These are phyloP conservation scores for Torymus aiolomorphi DNA, from an alignment of 2,888 invertebrate genomes.

Conservation along the genomic window DNA sequence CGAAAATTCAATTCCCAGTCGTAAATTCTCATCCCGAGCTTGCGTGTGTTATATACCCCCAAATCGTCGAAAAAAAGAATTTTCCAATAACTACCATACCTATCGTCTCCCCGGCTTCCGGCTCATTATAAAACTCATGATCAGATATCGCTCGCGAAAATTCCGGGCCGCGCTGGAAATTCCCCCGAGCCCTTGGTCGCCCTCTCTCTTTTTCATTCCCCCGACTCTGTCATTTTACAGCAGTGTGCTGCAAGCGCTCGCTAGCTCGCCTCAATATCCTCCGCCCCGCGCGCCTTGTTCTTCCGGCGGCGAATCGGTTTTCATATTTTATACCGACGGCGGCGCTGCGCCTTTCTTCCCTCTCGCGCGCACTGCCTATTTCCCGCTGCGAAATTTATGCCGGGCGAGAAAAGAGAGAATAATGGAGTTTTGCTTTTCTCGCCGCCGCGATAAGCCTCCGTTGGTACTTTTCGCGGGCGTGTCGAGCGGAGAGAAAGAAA, in stretches of 20 bases:
- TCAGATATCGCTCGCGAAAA: background rate
- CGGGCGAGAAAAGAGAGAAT: slow-evolving; percentile 28
- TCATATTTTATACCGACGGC: slow-evolving; percentile 31
- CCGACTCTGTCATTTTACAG: slow-evolving; percentile 8
- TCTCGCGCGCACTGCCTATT: background rate
- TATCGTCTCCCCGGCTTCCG: no score
- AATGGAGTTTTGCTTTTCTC: slow-evolving; percentile 42
- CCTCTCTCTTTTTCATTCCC: slow-evolving; percentile 33
- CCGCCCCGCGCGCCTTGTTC: slow-evolving; percentile 25
- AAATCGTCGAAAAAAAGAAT: no score
- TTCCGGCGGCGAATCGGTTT: slow-evolving; percentile 41
- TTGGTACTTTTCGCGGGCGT: background rate
- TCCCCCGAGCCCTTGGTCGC: background rate
- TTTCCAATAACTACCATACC: no score
- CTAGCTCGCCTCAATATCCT: background rate
- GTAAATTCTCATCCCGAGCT: no score
- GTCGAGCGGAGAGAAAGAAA: background rate
- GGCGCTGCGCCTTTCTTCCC: background rate
- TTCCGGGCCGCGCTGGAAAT: background rate
- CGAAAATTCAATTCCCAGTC: no score
- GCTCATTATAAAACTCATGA: slow-evolving; percentile 24
- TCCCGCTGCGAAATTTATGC: slow-evolving; percentile 33
- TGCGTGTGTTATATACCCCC: no score
- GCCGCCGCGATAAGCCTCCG: slow-evolving; percentile 22
- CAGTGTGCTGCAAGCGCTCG: no score